Base-by-base conservation (phyloP, 1,140 invertebrate species). In the Mya arenaria region DNA sequence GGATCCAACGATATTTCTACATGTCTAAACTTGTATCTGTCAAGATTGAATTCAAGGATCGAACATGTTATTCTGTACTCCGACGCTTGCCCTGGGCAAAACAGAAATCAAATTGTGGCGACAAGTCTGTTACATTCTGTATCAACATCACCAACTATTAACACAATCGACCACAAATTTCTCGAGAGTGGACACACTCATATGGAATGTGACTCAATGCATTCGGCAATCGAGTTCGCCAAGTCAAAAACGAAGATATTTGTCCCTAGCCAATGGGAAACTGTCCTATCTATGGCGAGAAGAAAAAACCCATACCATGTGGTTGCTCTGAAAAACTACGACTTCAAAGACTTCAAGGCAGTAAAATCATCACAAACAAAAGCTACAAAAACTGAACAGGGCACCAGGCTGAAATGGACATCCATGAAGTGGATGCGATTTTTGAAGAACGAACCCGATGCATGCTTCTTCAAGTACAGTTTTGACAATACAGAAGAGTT, bases 71-170 rank as follows among this genome's bases (percentile, higher is more conserved):
- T 41, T 68, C 65, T 83, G 3, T 85, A 74, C 66, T 84, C 82
- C 28, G 82, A 85, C 69, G 56, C 63, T n/a, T 83, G 84, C 62
- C 72, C 69, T 41, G 81, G 84, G 32, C 84, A 85, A 60, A 83
- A 85, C 34, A 62, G 73, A 37, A 74, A 74, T 17, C 10, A 8
- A 28, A 37, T 74, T 41, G 55, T 74, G 28, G 52, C 52, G 15
- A 39, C n/a, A 3, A 15, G 23, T 4, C 56, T 74, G 4, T 1
- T 58, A 6, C 32, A 56, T 60, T 23, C 10, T 28, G 34, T 74
- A 4, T n/a, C 4, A 8, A 28, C 19, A 28, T 10, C 48, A 30
- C 28, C 41, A 28, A 25, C 25, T 60, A 34, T 74, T 19, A 17
- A 60, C 25, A 74, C 44, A 3, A 60, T 74, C 17, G 56, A 74